phyloP scores from a whole-genome alignment of 2,888 invertebrate genomes.

The Drosophila suboccidentalis region DNA sequence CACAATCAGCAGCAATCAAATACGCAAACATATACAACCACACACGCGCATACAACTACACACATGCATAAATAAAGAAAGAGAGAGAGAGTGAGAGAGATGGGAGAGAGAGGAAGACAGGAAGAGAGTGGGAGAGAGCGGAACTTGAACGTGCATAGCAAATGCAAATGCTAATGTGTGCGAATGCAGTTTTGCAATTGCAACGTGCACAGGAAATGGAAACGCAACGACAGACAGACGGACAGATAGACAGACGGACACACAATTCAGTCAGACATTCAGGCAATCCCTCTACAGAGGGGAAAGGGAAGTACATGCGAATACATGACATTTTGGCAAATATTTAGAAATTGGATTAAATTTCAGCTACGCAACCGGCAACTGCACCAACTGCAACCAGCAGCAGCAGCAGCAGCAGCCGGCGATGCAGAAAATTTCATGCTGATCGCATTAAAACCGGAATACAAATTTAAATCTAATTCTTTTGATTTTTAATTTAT shows the following conservation, averaged over 20 bases:
- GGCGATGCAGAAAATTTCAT: slow-evolving; percentile 31
- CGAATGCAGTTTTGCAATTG: slow-evolving; percentile 66
- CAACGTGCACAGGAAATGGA: slow-evolving; percentile 72
- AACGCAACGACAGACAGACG: slow-evolving; percentile 49
- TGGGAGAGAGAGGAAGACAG: slow-evolving; percentile 6
- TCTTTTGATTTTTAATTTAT: slow-evolving; percentile 4
- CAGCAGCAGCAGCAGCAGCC: neutral
- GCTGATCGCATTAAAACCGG: slow-evolving; percentile 41
- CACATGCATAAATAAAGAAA: slow-evolving; percentile 20
- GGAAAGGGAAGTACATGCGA: slow-evolving; percentile 18
- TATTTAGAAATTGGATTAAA: slow-evolving; percentile 62
- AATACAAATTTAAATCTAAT: slow-evolving; percentile 11
- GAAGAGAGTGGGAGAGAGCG: slow-evolving; percentile 4
- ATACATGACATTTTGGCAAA: slow-evolving; percentile 56
- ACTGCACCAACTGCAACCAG: neutral
- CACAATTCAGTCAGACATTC: slow-evolving; percentile 6
- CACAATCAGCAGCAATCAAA: slow-evolving; percentile 82
- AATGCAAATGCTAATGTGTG: slow-evolving; percentile 58
- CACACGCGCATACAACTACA: slow-evolving; percentile 28
- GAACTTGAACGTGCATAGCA: slow-evolving; percentile 38
- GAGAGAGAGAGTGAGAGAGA: neutral
- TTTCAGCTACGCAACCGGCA: slow-evolving; percentile 20
- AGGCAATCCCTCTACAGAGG: slow-evolving; percentile 12
- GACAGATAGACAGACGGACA: slow-evolving; percentile 14
- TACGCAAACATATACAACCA: slow-evolving; percentile 65